Evolutionary conservation across 2,888 invertebrate species (phyloP), one percentile per base, ranked within the genome.

Genomic region (Ryuthela nishihirai): DNA sequence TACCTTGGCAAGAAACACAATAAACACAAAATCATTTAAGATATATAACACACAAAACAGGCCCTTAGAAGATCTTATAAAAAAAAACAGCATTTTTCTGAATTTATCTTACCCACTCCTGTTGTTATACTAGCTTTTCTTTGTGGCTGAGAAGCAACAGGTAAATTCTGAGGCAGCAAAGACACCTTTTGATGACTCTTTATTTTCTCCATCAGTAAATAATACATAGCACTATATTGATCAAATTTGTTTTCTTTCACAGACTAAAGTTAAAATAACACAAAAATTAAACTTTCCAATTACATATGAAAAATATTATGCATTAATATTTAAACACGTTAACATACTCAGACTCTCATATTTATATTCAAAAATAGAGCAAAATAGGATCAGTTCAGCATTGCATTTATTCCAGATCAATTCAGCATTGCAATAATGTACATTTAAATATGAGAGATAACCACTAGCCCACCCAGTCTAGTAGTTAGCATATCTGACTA

Each of bases 221-320:
- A 88, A 74, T 95, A 95, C 69, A 95, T 93, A 66, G 94, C 94
- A 69, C 89, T 89, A 68, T 92, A 87, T 77, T 92, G 91, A 76
- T 95, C 93, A 75, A 90, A 95, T 4, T 87, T 81, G 69, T 87
- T 84, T 67, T 85, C 85, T 70, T 85, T 83, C 47, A 95, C 84
- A 20, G 92, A 87, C 82, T 88, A 80, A 25, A 69, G 74, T 45
- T 56, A 48, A 41, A 65, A 62, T 44, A 48, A 38, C 12, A 46
- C 12, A 26, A 36, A 26, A 2, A 45, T 1, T n/a, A n/a, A 12
- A 21, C 18, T 12, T 41, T 4, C 7, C 17, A n/a, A 40, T 40
- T 17, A 5, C n/a, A 40, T 40, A n/a, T n/a, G 17, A 38, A 12
- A n/a, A 40, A 15, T 20, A 20, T 38, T 10, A 10, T 29, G 29